Evolutionary conservation across 2,888 invertebrate genomes (phyloP), one percentile per base, ranked within the genome.

Genomic region (Drosophila sordidula): DNA sequence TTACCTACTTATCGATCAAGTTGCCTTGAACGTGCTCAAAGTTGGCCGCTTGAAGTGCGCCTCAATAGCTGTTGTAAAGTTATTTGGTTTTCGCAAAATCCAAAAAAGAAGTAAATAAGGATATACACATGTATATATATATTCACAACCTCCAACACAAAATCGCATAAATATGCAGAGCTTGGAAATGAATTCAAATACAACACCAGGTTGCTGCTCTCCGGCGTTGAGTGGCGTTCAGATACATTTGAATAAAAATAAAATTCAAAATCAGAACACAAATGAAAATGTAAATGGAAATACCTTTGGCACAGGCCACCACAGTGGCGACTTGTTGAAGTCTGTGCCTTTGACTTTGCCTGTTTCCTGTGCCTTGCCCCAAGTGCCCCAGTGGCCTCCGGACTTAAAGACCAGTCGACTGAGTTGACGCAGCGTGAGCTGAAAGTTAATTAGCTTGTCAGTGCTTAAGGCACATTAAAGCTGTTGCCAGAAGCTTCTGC

Each of bases 1-100:
- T 78, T 70, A 52, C 51, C 74, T 75, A 86, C 83, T 85, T 68
- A 77, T 71, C 52, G 77, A 65, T 58, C 66, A 85, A 87, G 75
- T 71, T 78, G 51, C 50, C 44, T 69, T 64, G 55, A 65, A 45
- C 42, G 57, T 46, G 63, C 59, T 59, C 49, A 34, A 69, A 65
- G 66, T 72, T 65, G 59, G 44, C 12, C 42, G 45, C 52, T 44
- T 61, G 26, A 79, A 63, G 79, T 58, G 64, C 51, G 38, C 49
- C 34, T 58, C 54, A 52, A 66, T 26, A 36, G 63, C 71, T 18
- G 9, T 39, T 52, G 9, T 25, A 14, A 42, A 79, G 54, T 51
- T 59, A 25, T 55, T 42, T 38, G 52, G 54, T 47, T 49, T 62
- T 61, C 9, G 44, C 44, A 57, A 54, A 63, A 22, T 26, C 11